Evolutionary conservation across 1,140 invertebrate species (phyloP).

Genomic region (Magallana ariakensis): DNA sequence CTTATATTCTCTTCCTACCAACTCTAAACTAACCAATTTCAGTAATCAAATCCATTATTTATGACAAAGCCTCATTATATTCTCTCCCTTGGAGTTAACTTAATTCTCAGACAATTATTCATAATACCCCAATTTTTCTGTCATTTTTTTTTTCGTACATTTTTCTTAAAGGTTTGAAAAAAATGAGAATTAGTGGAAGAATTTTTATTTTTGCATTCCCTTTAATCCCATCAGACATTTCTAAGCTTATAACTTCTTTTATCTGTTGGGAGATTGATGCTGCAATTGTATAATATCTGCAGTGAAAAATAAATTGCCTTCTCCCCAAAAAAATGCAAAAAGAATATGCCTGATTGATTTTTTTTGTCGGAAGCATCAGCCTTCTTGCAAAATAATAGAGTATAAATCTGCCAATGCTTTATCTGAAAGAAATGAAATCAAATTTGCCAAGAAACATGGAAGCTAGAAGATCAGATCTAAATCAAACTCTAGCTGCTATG

Average conservation of each 20-base stretch:
- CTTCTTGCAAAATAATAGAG: background rate
- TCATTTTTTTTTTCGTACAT: background rate
- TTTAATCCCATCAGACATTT: background rate
- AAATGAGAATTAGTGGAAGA: background rate
- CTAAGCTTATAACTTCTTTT: background rate
- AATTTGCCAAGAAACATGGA: background rate
- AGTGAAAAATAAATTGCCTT: conserved; percentile 1
- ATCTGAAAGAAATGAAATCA: background rate
- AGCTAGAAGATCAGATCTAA: background rate
- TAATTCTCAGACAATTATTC: background rate
- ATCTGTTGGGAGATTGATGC: background rate
- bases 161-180: too few relatives aligned
- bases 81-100: background rate
- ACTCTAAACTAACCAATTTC: too few relatives aligned
- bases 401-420: background rate
- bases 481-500: background rate
- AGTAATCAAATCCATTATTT: conserved; percentile 1
- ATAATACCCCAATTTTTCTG: background rate
- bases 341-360: background rate
- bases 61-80: background rate
- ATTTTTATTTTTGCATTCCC: background rate
- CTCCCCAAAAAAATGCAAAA: background rate
- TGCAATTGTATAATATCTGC: background rate
- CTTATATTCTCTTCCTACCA: background rate
- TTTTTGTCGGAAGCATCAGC: background rate